These are phyloP conservation scores for Tenualosa ilisha DNA, from an alignment of 2,797 vertebrate genomes.

Conservation along the genomic window DNA sequence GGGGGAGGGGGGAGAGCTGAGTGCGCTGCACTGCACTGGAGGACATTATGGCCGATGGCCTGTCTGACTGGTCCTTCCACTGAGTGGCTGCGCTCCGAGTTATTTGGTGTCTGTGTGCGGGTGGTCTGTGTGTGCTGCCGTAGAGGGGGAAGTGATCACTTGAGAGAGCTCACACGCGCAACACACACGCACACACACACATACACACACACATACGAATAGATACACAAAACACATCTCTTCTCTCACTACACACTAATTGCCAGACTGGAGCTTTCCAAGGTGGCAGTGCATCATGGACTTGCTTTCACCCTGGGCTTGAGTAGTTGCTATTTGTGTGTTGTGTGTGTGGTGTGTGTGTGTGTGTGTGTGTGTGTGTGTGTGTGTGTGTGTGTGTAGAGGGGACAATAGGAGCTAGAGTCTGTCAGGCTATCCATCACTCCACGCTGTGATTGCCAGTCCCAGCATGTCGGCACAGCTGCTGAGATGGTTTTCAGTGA, in stretches of 20 bases:
- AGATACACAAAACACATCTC: neutral
- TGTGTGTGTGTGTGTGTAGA: neutral
- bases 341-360: neutral
- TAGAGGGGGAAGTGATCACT: neutral
- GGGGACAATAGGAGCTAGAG: neutral
- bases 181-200: no score
- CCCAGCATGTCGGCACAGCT: conserved; percentile 20
- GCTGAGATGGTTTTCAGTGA: neutral
- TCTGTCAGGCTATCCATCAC: conserved; percentile 35
- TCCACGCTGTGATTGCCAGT: conserved; percentile 28
- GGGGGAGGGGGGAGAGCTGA: no score
- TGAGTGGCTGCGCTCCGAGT: neutral
- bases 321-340: neutral
- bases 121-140: neutral
- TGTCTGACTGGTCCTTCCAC: neutral
- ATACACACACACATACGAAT: no score
- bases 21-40: no score
- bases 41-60: neutral
- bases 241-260: neutral
- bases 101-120: no score
- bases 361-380: neutral
- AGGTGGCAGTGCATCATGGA: neutral
- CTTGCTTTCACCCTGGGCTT: neutral
- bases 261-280: neutral
- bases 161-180: neutral